A percentile compares a stretch with the other conserved stretches of the same genome.
Conservation (phyloP, 1,140 invertebrate species). For the Sycophaga agraensis region DNA sequence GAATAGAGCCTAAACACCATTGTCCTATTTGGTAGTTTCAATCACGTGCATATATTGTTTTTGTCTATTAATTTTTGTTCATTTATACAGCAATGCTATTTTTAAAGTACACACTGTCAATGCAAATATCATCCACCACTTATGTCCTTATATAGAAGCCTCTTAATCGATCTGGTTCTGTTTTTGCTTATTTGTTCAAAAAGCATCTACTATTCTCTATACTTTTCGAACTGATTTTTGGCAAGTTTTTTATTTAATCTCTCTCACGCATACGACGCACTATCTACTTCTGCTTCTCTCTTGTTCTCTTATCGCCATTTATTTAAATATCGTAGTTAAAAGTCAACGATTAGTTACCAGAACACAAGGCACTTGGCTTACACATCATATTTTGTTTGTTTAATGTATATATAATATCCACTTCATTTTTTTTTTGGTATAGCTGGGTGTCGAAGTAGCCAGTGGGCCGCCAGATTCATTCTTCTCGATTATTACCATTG, state of each 20-base stretch:
- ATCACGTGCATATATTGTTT: neutral
- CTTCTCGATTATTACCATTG: neutral
- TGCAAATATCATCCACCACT: conserved; percentile 20
- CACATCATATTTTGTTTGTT: conserved; percentile 50
- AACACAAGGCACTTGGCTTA: conserved; percentile 59
- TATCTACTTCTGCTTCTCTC: neutral
- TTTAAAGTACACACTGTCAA: conserved; percentile 22
- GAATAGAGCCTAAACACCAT: conserved; percentile 25
- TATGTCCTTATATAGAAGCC: conserved; percentile 21
- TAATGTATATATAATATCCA: conserved; percentile 22
- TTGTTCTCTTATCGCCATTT: conserved; percentile 25
- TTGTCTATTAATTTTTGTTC: conserved; percentile 12
- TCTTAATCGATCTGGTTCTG: conserved; percentile 18
- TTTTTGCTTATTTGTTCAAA: conserved; percentile 3
- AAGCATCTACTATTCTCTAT: conserved; percentile 26
- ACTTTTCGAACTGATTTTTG: conserved; percentile 11
- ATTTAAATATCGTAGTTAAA: conserved; percentile 52
- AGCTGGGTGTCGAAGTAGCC: conserved; percentile 46
- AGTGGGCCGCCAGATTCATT: conserved; percentile 22
- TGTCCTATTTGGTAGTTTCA: conserved; percentile 19
- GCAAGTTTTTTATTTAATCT: conserved; percentile 12
- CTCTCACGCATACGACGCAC: neutral
- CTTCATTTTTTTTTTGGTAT: conserved; percentile 38
- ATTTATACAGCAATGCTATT: conserved; percentile 17
- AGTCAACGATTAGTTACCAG: conserved; percentile 58